Base-by-base conservation (phyloP, 2,888 invertebrate species). In the Galerucella pusilla region DNA sequence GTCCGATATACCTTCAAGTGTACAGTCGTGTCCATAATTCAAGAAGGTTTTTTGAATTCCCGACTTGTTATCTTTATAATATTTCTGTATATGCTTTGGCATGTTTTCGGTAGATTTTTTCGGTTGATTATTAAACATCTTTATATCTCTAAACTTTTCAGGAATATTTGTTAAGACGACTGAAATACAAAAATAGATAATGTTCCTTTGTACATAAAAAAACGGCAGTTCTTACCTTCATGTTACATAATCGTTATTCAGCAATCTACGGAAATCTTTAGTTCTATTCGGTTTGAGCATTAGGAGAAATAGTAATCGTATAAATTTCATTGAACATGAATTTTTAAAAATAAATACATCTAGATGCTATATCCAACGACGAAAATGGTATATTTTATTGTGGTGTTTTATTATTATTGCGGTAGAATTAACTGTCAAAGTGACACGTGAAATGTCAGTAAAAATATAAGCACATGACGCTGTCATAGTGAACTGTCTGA, bases 11-110 rank as follows among this genome's bases (percentile, higher is more conserved):
- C 81, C 78, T 49, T 80, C 80, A 10, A 83, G 74, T 12, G 81
- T 79, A 76, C 83, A 83, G 71, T 82, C 81, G 61, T 83, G 83
- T 9, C 82, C 82, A 70, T 82, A 82, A 73, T 79, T 80, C 12
- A 80, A 59, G 74, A 81, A 83, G 80, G 64, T 65, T 46, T 46
- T 65, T 12, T 46, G 16, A 46, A 46, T 65, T 4, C 45, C 46
- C 5, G 64, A 65, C 16, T 61, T 61, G 6, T 28, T 61, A 0
- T 12, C 61, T 11, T 4, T 35, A 28, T 57, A 20, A 10, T 16
- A 10, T 20, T 57, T 57, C 9, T 57, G 57, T 20, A 57, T 20
- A 3, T 9, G 12, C 16, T 54, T 57, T 11, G 57, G 20, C 10
- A n/a, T 10, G 9, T 7, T 16, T 57, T 16, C 57, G 10, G 9